Evolutionary conservation across 1,140 invertebrate species (phyloP), one percentile per base, ranked within the genome.

Genomic region (Aphaenogaster ashmeadi): DNA sequence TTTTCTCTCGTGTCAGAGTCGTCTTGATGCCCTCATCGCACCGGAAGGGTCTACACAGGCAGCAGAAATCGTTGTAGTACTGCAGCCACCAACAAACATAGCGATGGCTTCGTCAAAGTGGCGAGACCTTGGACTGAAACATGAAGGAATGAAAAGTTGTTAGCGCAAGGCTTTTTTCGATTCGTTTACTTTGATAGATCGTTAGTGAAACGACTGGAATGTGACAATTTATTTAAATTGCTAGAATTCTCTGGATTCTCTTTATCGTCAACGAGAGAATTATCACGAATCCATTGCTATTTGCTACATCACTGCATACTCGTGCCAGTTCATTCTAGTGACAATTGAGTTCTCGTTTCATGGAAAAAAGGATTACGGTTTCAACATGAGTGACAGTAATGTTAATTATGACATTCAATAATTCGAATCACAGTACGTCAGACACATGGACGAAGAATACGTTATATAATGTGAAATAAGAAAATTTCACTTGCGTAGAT

Each of bases 81-180:
- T 47, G 86, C 85, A 27, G 78, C 83, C 71, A 92, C 33, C 44
- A 94, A 60, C 80, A 95, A 36, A 38, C 88, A 89, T 52, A 91
- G 62, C 52, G 93, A 93, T 9, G 94, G 91, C 3, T 91, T 88
- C 44, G 89, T 78, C 47, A 91, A 36, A 81, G 83, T 94, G 21
- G 92, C 94, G 77, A 92, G 89, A 77, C 95, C 95, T 92, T 93
- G 93, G 90, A 95, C 95, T 95, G 94, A 41, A 95, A 95, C 92
- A 93, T 18, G 13, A 72, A 33, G 13, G 15, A 21, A 52, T 62
- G 5, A 64, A 69, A 66, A 79, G 21, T 7, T 54, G 1, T 44
- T 74, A 47, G 38, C 1, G 21, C 13, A 15, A 47, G 36, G 33
- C 1, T 74, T 36, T 27, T 27, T 60, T 47, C n/a, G 6, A n/a